Evolutionary conservation across 1,140 invertebrate genomes (phyloP).

Genomic region (Listronotus oregonensis): DNA sequence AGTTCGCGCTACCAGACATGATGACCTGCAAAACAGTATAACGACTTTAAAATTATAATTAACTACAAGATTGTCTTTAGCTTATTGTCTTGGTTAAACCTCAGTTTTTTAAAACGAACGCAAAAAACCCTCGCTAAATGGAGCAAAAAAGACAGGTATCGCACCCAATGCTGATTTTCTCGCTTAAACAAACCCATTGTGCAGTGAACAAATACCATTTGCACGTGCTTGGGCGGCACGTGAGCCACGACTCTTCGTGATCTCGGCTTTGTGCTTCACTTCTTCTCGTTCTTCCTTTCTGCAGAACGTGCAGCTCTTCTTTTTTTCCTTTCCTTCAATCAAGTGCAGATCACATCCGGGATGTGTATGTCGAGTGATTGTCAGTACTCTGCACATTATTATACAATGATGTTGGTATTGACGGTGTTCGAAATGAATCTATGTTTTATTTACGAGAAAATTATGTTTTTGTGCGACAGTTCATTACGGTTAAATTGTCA

Average conservation of each 20-base stretch:
- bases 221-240: constrained; percentile 27
- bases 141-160: not conserved
- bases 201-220: constrained; percentile 18
- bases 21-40: too few relatives aligned
- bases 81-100: too few relatives aligned
- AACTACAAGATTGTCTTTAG: too few relatives aligned
- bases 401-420: too few relatives aligned
- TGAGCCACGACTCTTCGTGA: constrained; percentile 21
- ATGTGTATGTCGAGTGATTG: constrained; percentile 22
- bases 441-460: too few relatives aligned
- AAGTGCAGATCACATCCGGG: constrained; percentile 23
- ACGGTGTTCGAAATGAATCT: too few relatives aligned
- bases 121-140: too few relatives aligned
- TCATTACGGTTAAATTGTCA: too few relatives aligned
- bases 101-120: too few relatives aligned
- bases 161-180: constrained; percentile 8
- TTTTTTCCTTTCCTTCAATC: constrained; percentile 28
- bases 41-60: too few relatives aligned
- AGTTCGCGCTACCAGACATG: too few relatives aligned
- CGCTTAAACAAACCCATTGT: constrained; percentile 16
- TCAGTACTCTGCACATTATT: not conserved
- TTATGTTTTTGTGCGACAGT: too few relatives aligned
- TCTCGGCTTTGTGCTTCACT: constrained; percentile 29
- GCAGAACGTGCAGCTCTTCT: constrained; percentile 20
- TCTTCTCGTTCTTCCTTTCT: constrained; percentile 18